These are phyloP conservation scores for Pongo pygmaeus DNA, from an alignment of 2,113 vertebrate genomes.

Conservation along the genomic window DNA sequence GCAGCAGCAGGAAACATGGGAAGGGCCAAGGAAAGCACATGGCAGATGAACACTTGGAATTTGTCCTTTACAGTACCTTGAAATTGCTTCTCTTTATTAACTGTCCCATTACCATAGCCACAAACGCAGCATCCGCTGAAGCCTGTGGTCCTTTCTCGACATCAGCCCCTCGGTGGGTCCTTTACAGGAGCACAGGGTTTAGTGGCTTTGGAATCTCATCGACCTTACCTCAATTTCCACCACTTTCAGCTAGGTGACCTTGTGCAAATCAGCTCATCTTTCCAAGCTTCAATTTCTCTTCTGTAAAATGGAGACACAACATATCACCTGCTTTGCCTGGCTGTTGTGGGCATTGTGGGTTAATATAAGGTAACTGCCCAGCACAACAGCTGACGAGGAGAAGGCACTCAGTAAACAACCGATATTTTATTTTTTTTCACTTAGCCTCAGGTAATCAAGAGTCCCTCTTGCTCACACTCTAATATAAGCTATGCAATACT, in stretches of 20 bases:
- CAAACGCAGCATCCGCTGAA: background rate
- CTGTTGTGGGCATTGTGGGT: background rate
- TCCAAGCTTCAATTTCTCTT: background rate
- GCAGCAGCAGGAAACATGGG: background rate
- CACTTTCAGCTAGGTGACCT: background rate
- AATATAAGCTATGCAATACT: background rate
- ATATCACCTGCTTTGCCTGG: background rate
- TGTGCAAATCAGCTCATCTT: background rate
- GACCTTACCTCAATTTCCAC: background rate
- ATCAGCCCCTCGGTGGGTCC: background rate
- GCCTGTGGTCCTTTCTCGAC: background rate
- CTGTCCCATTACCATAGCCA: background rate
- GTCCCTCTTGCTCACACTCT: background rate
- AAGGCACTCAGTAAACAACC: background rate
- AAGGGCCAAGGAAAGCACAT: conserved; percentile 14
- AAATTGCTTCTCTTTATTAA: background rate
- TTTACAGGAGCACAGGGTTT: background rate
- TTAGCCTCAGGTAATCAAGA: background rate
- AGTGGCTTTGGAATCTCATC: background rate
- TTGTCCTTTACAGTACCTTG: background rate
- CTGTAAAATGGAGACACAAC: background rate
- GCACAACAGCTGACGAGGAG: background rate
- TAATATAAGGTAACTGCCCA: background rate
- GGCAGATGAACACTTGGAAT: conserved; percentile 31
- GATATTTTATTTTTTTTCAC: background rate